Conservation (phyloP, 1,140 invertebrate species). For the Pomacea maculata region DNA sequence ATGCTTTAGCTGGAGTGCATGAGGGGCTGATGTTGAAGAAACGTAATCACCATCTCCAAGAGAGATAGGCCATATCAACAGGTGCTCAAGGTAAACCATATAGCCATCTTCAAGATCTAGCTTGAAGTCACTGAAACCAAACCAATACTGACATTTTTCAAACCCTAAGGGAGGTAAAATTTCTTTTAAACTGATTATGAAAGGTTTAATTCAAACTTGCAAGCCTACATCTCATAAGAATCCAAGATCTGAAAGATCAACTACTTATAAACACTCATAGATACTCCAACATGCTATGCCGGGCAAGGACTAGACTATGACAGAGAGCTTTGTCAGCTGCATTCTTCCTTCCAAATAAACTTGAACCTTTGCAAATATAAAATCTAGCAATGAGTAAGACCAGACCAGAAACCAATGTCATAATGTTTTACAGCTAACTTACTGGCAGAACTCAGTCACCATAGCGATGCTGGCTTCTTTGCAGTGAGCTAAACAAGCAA, state of each 20-base stretch:
- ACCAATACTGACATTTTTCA: neutral
- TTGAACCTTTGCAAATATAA: too few species aligned
- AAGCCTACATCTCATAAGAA: too few species aligned
- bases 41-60: neutral
- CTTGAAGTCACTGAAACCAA: conserved; percentile 41
- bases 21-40: neutral
- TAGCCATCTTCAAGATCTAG: conserved; percentile 48
- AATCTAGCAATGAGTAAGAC: too few species aligned
- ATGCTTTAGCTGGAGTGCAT: neutral
- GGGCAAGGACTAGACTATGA: too few species aligned
- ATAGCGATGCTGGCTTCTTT: conserved; percentile 35
- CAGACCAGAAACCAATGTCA: too few species aligned
- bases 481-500: conserved; percentile 43
- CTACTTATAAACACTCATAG: too few species aligned
- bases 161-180: neutral
- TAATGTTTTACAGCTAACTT: conserved; percentile 6
- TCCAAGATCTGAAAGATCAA: too few species aligned
- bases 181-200: too few species aligned
- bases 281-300: too few species aligned
- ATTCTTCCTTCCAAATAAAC: too few species aligned
- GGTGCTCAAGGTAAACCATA: conserved; percentile 46
- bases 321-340: too few species aligned
- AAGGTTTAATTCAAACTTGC: too few species aligned
- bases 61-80: conserved; percentile 29
- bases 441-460: conserved; percentile 53